Base-by-base conservation (phyloP, 2,113 vertebrate species). In the Blennius ocellaris region DNA sequence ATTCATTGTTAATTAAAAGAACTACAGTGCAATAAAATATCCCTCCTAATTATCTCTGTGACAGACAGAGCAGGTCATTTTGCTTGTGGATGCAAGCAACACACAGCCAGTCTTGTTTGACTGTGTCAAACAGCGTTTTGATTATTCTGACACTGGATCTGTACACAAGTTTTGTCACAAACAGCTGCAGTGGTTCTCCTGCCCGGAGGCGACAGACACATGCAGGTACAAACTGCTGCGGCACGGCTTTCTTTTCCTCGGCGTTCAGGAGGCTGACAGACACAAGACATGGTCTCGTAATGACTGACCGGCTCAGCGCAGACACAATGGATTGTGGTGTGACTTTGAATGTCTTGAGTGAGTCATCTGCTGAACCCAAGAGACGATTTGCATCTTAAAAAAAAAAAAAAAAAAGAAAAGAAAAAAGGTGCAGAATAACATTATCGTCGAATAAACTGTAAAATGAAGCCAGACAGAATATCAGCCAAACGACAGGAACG, bases 161-260 rank as follows among this genome's bases (percentile, higher is more conserved):
- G 53, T 49, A 8, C 5, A 6, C 21, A 7, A 6, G 39, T 30
- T 30, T 30, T 36, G 38, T 57, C 16, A 21, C 43, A 72, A 55
- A 30, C 21, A 30, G 21, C 40, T 39, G 38, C 53, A 58, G 43
- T n/a, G 6, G 38, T 37, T 77, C 17, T 41, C 4, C 37, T 51
- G 79, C 80, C 63, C 45, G 10, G 41, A 57, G 56, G 11, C 39
- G 30, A 10, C 11, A 49, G 62, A 11, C 43, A 37, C 55, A 16
- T 39, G 67, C 56, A 55, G 56, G 64, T 49, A 51, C 6, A 53
- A 54, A 47, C 9, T 52, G 49, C 30, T 11, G 39, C 30, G 12
- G 4, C 17, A 0, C 6, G 56, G 16, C 14, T 57, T 60, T 50
- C 30, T 2, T 40, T 56, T 57, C 15, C 68, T 66, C 5, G 8